These are phyloP conservation scores for Tachysurus vachellii DNA, from an alignment of 2,113 vertebrate genomes.

Conservation along the genomic window DNA sequence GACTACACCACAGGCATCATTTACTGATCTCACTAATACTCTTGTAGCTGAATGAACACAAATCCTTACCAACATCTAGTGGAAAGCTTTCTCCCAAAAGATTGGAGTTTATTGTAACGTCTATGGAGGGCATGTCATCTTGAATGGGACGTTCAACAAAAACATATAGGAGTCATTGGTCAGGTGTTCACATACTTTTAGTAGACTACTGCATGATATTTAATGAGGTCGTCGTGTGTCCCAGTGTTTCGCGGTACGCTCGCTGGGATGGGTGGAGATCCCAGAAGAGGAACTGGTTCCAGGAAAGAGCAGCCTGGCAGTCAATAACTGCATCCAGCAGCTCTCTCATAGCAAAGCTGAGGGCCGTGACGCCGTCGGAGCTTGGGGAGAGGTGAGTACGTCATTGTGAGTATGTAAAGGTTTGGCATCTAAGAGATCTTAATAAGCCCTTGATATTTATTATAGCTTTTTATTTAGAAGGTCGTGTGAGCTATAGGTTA, in stretches of 20 bases:
- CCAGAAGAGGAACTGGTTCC: constrained; percentile 93
- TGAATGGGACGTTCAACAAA: neutral
- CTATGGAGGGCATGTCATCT: neutral
- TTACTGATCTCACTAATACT: neutral
- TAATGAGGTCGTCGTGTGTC: neutral
- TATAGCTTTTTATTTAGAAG: neutral
- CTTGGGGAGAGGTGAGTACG: constrained; percentile 82
- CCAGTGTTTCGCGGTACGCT: constrained; percentile 91
- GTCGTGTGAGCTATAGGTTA: neutral
- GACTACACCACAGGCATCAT: neutral
- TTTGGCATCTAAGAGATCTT: neutral
- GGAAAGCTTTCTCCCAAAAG: neutral
- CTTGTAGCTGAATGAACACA: neutral
- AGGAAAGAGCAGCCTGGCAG: constrained; percentile 90
- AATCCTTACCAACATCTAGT: neutral
- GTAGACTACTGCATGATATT: neutral
- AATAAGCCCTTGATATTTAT: neutral
- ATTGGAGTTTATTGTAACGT: neutral
- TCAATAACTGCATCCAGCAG: constrained; percentile 97
- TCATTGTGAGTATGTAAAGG: neutral
- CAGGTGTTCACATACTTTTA: neutral
- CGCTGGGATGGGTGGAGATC: constrained; percentile 94
- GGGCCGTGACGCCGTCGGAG: constrained; percentile 72
- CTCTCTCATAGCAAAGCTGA: constrained; percentile 81
- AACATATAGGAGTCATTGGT: neutral